Percentiles rank a stretch among this genome's conserved stretches.
These are phyloP conservation scores for Drosophila auraria DNA, from an alignment of 1,140 invertebrate species.

Conservation along the genomic window DNA sequence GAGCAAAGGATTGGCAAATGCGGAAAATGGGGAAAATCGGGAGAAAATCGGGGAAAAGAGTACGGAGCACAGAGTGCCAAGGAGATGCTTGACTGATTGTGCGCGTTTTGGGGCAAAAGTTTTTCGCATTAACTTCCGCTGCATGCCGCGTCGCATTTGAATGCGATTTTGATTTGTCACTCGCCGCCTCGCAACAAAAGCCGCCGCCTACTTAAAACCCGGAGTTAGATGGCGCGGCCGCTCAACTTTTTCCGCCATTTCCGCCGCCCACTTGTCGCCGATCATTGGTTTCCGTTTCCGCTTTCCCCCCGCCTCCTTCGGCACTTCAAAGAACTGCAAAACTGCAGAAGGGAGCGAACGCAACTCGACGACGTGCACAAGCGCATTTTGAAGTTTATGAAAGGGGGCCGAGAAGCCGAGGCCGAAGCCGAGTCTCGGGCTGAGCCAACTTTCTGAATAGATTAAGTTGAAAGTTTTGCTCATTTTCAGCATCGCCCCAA, in stretches of 20 bases:
- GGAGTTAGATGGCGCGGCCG: conserved; percentile 33
- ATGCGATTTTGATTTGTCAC: conserved; percentile 84
- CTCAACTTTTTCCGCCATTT: conserved; percentile 69
- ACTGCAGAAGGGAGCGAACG: conserved; percentile 24
- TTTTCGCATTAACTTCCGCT: conserved; percentile 83
- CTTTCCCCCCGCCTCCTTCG: not conserved
- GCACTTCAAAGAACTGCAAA: conserved; percentile 28
- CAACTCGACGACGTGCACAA: conserved; percentile 74
- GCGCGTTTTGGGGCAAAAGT: conserved; percentile 71
- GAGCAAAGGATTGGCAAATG: conserved; percentile 9
- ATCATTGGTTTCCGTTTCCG: conserved; percentile 79
- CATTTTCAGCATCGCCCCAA: conserved; percentile 79
- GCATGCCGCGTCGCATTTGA: conserved; percentile 80
- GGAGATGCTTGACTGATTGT: conserved; percentile 75
- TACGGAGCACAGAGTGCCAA: not conserved
- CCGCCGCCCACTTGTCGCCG: conserved; percentile 77
- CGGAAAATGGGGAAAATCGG: conserved; percentile 15
- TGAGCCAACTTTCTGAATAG: conserved; percentile 80
- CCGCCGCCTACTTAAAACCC: conserved; percentile 69
- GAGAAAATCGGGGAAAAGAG: not conserved
- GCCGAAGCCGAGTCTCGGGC: conserved; percentile 30
- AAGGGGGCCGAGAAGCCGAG: conserved; percentile 37
- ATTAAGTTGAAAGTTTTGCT: conserved; percentile 83
- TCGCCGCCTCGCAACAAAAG: conserved; percentile 77
- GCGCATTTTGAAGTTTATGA: conserved; percentile 83